A percentile compares a stretch with the other conserved stretches of the same genome.
These are phyloP conservation scores for Batillaria attramentaria DNA, from an alignment of 1,140 invertebrate species.

Conservation along the genomic window DNA sequence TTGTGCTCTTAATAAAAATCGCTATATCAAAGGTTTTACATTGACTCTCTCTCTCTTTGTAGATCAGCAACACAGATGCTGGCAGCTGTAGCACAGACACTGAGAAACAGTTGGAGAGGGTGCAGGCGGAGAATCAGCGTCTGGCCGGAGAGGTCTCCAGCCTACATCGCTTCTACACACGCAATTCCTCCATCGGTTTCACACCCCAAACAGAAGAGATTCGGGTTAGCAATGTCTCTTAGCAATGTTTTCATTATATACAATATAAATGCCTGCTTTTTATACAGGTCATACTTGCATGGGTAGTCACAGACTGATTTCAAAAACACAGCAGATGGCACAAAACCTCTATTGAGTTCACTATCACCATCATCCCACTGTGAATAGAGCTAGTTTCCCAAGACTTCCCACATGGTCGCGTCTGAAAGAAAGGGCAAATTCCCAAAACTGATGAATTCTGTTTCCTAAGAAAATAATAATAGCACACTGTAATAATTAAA, in stretches of 20 bases:
- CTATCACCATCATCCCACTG: no score
- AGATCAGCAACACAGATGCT: constrained; percentile 17
- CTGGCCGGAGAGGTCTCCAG: constrained; percentile 49
- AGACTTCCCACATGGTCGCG: no score
- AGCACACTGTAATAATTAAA: no score
- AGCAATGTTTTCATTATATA: not conserved
- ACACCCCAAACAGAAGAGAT: constrained; percentile 22
- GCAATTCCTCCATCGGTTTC: constrained; percentile 22
- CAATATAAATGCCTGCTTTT: not conserved
- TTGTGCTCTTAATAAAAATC: no score
- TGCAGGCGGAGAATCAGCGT: constrained; percentile 62
- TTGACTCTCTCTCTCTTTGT: no score
- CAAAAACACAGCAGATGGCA: no score
- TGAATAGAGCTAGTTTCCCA: no score
- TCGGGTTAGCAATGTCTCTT: constrained; percentile 16
- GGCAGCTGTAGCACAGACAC: constrained; percentile 56
- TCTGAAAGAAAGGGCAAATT: no score
- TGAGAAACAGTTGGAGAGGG: constrained; percentile 65
- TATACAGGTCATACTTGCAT: not conserved
- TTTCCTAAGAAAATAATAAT: no score
- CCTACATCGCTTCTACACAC: constrained; percentile 20
- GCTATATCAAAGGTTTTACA: no score
- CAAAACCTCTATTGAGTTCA: no score
- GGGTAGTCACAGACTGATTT: not conserved
- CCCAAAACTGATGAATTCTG: no score